Percentiles rank a stretch among this genome's conserved stretches.
These are phyloP conservation scores for Lytechinus pictus DNA, from an alignment of 35 echinoderm and acorn worm genomes.

Conservation along the genomic window DNA sequence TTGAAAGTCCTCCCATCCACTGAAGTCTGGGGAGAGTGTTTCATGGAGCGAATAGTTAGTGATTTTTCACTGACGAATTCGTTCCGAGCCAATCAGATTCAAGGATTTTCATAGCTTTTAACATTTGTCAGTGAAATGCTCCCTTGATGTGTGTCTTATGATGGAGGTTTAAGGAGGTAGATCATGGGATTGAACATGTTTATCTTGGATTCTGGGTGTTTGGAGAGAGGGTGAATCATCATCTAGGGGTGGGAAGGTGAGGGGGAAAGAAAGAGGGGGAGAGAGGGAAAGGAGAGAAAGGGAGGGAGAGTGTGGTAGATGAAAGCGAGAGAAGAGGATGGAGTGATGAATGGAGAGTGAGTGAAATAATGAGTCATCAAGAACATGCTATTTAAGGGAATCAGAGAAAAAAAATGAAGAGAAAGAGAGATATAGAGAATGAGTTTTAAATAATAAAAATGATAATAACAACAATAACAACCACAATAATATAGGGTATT, in stretches of 20 bases:
- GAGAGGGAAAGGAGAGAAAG: not conserved
- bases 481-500: no score
- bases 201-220: conserved; percentile 7
- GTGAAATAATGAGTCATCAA: no score
- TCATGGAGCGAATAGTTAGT: no score
- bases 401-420: no score
- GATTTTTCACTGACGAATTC: no score
- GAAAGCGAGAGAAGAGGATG: not conserved
- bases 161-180: not conserved
- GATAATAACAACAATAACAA: no score
- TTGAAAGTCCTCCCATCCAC: not conserved
- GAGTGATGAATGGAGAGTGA: not conserved
- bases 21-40: not conserved
- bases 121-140: no score
- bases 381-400: no score
- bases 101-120: no score
- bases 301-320: not conserved
- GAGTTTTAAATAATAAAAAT: no score
- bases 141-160: not conserved
- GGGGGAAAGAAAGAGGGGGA: not conserved
- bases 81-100: no score
- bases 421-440: no score
- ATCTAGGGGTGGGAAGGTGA: not conserved
- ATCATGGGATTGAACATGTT: not conserved
- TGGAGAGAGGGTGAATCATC: not conserved